A percentile compares a stretch with the other conserved stretches of the same genome.
These are phyloP conservation scores for Protophormia terraenovae DNA, from an alignment of 2,888 invertebrate genomes.

Conservation along the genomic window DNA sequence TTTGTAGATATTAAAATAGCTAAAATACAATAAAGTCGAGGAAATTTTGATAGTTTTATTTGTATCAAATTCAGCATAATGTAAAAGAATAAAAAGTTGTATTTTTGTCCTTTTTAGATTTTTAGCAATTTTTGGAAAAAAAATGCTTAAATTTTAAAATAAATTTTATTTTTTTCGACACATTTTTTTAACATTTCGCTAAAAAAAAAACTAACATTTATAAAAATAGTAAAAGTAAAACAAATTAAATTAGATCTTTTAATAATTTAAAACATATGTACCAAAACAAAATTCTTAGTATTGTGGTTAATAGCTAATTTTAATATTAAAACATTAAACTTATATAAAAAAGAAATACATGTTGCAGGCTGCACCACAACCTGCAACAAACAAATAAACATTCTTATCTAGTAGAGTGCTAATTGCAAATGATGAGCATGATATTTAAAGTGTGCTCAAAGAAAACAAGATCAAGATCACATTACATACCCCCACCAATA, in stretches of 20 bases:
- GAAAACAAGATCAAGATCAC: slow-evolving; percentile 62
- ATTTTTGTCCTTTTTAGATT: too few species aligned
- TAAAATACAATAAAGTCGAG: too few species aligned
- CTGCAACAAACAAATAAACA: not conserved
- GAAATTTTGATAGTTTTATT: too few species aligned
- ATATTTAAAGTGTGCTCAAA: slow-evolving; percentile 70
- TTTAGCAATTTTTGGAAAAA: too few species aligned
- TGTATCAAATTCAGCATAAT: too few species aligned
- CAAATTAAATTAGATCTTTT: not conserved
- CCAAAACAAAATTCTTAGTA: not conserved
- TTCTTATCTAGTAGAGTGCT: slow-evolving; percentile 40
- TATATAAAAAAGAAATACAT: slow-evolving; percentile 29
- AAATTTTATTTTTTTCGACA: too few species aligned
- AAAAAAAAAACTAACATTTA: too few species aligned
- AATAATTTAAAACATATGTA: slow-evolving; percentile 21
- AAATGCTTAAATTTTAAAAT: too few species aligned
- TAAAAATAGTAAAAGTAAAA: not conserved
- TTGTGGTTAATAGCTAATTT: slow-evolving; percentile 32
- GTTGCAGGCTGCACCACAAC: not conserved
- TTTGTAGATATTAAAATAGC: too few species aligned
- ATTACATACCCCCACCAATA: slow-evolving; percentile 66
- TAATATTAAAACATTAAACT: not conserved
- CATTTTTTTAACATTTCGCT: not conserved
- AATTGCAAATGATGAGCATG: slow-evolving; percentile 67
- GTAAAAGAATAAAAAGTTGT: too few species aligned